Evolutionary conservation across 2,113 vertebrate species (phyloP), one percentile per base, ranked within the genome.

Genomic region (Pseudopodoces humilis): DNA sequence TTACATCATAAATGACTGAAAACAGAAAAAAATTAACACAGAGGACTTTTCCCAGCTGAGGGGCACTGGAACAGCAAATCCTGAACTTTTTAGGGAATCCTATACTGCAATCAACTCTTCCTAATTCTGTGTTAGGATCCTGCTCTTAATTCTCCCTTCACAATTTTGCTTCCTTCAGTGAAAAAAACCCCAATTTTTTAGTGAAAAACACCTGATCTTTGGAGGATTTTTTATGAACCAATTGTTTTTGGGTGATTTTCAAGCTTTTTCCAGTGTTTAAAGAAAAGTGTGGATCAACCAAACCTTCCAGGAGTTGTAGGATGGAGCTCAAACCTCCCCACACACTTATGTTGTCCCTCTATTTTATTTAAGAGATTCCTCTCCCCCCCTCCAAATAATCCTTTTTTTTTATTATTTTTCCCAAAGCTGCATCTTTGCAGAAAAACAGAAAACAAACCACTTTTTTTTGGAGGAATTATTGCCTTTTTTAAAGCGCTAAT

Each of bases 401-500:
- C 10, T 31, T 59, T 83, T 39, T 47, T 56, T 53, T 53, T 15
- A 30, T 27, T 18, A 8, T 21, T 56, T 33, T 22, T 33, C 90
- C 69, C 6, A 7, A 69, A 88, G 68, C 77, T 53, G 31, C 30
- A 62, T 60, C 41, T 93, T 96, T 81, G 49, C 75, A 91, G 71
- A 83, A 96, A 94, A 53, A 37, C 20, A 44, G 94, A 71, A 97
- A 98, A 94, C 64, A 93, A 94, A 21, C 75, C 88, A 25, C 47
- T 12, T 39, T 39, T 39, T 96, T 96, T 94, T 41, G 15, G 63
- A 96, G 95, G 92, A 97, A 43, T 94, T 86, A 90, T 39, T 91
- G 83, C 91, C 86, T 96, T 75, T 95, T 88, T 64, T 37, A 86
- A 94, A 96, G 94, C 41, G 83, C 96, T 95, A 35, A 97, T 98